These are phyloP conservation scores for Leucoptera coffeella DNA, from an alignment of 2,888 invertebrate species.

Conservation along the genomic window DNA sequence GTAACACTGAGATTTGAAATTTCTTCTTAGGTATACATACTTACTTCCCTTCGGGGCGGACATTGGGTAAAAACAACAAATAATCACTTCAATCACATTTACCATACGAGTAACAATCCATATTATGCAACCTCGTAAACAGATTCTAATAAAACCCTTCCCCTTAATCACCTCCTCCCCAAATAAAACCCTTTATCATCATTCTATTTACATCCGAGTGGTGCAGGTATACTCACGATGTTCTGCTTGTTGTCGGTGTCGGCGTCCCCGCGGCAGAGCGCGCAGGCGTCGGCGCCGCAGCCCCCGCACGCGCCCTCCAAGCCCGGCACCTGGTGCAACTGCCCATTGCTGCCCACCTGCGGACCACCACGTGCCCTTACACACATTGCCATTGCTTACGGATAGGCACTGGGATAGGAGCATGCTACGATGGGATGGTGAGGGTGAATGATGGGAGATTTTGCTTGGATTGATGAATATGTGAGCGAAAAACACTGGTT, in stretches of 20 bases:
- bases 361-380: slow-evolving; percentile 6
- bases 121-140: no score
- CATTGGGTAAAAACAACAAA: no score
- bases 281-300: slow-evolving; percentile 39
- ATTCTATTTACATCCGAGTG: no score
- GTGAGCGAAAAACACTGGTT: no score
- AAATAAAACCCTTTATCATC: neutral
- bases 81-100: no score
- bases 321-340: slow-evolving; percentile 18
- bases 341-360: slow-evolving; percentile 37
- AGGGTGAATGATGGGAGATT: no score
- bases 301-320: slow-evolving; percentile 22
- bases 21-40: no score
- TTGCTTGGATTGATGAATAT: no score
- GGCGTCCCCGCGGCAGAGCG: slow-evolving; percentile 34
- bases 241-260: slow-evolving; percentile 47
- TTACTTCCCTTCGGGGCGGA: no score
- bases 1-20: no score
- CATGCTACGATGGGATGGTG: neutral
- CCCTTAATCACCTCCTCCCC: slow-evolving; percentile 22
- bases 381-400: neutral
- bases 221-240: slow-evolving; percentile 36
- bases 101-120: no score
- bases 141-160: no score
- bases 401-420: neutral